phyloP scores from a whole-genome alignment of 2,113 vertebrate species.

The Calidris pugnax region DNA sequence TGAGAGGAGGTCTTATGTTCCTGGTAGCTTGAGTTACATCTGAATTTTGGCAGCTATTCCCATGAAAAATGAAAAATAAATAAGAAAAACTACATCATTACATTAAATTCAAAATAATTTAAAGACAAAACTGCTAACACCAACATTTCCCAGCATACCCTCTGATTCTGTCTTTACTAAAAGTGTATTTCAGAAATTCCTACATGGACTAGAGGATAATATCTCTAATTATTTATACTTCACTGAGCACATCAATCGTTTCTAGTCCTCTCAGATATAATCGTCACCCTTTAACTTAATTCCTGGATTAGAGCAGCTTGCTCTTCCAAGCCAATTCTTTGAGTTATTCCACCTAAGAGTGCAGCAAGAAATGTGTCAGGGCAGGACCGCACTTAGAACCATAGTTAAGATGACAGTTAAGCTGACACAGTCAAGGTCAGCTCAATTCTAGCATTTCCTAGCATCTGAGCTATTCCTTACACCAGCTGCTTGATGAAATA shows the following conservation, averaged over 20 bases:
- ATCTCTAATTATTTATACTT: background rate
- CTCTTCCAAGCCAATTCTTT: background rate
- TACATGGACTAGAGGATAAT: background rate
- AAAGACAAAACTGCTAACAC: background rate
- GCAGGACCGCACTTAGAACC: background rate
- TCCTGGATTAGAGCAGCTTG: background rate
- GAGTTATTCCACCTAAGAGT: background rate
- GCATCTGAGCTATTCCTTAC: background rate
- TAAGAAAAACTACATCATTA: background rate
- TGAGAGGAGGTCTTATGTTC: background rate
- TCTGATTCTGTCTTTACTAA: background rate
- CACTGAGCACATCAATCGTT: rapidly evolving
- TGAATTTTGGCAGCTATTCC: background rate
- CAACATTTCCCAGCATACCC: background rate
- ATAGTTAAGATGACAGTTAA: background rate
- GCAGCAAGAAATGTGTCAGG: background rate
- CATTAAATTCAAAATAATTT: background rate
- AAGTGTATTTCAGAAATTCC: background rate
- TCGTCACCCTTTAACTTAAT: background rate
- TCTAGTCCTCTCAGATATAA: background rate
- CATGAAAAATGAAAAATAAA: background rate
- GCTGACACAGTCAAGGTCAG: background rate
- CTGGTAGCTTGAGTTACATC: background rate
- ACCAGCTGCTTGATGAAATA: background rate
- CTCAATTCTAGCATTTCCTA: background rate